Evolutionary conservation across 2,888 invertebrate genomes (phyloP).

Genomic region (Dendrolimus houi): DNA sequence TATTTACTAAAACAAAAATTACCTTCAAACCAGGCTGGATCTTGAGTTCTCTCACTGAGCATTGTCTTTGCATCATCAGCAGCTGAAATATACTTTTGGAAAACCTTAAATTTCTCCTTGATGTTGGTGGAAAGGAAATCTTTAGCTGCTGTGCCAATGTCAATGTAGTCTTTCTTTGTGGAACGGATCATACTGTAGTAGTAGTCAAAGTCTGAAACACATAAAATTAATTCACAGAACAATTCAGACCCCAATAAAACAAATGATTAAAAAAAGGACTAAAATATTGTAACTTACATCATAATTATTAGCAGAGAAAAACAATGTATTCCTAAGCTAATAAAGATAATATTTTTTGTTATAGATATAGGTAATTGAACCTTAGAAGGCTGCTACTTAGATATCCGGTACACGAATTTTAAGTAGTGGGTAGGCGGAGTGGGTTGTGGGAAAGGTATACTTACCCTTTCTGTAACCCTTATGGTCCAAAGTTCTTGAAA

Average conservation of each 20-base stretch:
- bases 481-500: too few relatives aligned
- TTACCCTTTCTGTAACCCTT: too few relatives aligned
- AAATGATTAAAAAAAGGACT: not conserved
- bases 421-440: too few relatives aligned
- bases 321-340: not conserved
- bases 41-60: conserved; percentile 78
- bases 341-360: too few relatives aligned
- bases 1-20: conserved; percentile 11
- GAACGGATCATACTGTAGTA: conserved; percentile 82
- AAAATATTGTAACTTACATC: not conserved
- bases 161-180: conserved; percentile 81
- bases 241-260: not conserved
- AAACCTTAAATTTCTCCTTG: conserved; percentile 62
- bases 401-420: too few relatives aligned
- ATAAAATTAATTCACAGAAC: not conserved
- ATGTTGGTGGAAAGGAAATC: conserved; percentile 84
- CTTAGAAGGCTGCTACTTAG: too few relatives aligned
- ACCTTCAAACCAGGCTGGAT: conserved; percentile 90
- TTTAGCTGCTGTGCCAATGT: conserved; percentile 82
- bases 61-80: conserved; percentile 75
- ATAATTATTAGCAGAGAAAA: too few relatives aligned
- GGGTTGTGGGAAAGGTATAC: too few relatives aligned
- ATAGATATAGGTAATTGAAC: too few relatives aligned
- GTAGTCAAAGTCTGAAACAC: conserved; percentile 79
- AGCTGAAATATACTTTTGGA: conserved; percentile 55